Evolutionary conservation across 2,113 vertebrate genomes (phyloP), one percentile per base, ranked within the genome.

Genomic region (crab-eating macaque (Macaca fascicularis)): DNA sequence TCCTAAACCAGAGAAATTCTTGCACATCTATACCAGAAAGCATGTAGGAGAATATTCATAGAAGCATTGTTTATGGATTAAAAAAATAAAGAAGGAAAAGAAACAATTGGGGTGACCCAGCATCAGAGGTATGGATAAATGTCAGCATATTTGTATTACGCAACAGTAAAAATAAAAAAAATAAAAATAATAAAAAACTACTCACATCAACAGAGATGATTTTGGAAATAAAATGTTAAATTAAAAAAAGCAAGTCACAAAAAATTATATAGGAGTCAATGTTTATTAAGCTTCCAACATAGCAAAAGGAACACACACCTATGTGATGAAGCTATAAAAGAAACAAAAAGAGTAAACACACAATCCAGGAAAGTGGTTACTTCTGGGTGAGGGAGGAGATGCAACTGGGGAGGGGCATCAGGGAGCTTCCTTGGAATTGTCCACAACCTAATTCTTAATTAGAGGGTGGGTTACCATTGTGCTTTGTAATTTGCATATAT

Each of bases 221-320:
- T 93, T 88, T 30, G 76, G n/a, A 85, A 93, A 70, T 12, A 72
- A 90, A 81, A 55, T 64, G 69, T 40, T 72, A 79, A 30, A 64
- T 40, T 10, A 43, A 72, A 64, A 92, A 89, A 23, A 64, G 30
- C 14, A 89, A 84, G 7, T 40, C 43, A 61, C 64, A 80, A 52
- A 30, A 80, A 22, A 38, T 72, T 87, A 43, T 10, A 52, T 23
- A n/a, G 45, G 20, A 93, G 79, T 52, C 52, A 69, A 27, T 89
- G 17, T 89, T 25, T 88, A 89, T 25, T 57, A 84, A 91, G 69
- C 59, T 27, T 83, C 12, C 27, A 75, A 38, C 52, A 14, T n/a
- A 76, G 23, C 27, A 85, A 95, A 95, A 80, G 35, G n/a, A 38
- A 89, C 59, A 11, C 50, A 20, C 27, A 55, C 8, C 13, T 14